Evolutionary conservation across 2,888 invertebrate species (phyloP).

Genomic region (Sabatieria punctata): DNA sequence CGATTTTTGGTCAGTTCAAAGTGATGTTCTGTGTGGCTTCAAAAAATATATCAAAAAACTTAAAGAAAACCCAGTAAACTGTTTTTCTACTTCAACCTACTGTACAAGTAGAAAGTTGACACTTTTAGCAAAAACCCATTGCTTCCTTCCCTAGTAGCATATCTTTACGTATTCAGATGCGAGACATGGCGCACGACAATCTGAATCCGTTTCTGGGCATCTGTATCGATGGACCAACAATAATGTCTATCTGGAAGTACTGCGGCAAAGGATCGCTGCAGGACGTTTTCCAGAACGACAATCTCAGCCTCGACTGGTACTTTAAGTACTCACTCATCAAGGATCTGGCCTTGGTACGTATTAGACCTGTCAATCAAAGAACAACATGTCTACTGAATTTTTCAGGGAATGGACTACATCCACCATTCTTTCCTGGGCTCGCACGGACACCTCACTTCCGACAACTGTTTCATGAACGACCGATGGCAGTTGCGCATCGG

Average conservation of each 20-base stretch:
- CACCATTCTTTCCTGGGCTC: not conserved
- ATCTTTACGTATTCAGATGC: slow-evolving; percentile 1
- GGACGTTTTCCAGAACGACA: slow-evolving; percentile 1
- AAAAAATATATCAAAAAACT: too few relatives aligned
- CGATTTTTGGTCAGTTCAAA: too few relatives aligned
- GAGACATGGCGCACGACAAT: slow-evolving; percentile 5
- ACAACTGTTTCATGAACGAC: slow-evolving; percentile 2
- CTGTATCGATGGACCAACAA: slow-evolving; percentile 3
- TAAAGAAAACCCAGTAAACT: too few relatives aligned
- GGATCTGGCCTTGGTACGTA: slow-evolving; percentile 1
- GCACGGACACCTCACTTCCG: slow-evolving; percentile 2
- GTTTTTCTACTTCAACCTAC: too few relatives aligned
- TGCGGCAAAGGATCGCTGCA: slow-evolving; percentile 1
- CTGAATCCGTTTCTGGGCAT: slow-evolving; percentile 5
- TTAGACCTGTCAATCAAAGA: not conserved
- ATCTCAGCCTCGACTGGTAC: slow-evolving; percentile 6
- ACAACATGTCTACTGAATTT: not conserved
- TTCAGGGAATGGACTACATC: slow-evolving; percentile 6
- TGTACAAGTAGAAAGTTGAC: too few relatives aligned
- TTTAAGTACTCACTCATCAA: not conserved
- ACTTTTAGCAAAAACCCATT: too few relatives aligned
- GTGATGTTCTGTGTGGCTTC: too few relatives aligned
- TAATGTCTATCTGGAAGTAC: slow-evolving; percentile 4
- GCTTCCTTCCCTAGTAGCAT: not conserved
- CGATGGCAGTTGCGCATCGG: slow-evolving; percentile 3